Conservation (phyloP, 2,797 vertebrate species). For the Neosilurus mollespiculum region DNA sequence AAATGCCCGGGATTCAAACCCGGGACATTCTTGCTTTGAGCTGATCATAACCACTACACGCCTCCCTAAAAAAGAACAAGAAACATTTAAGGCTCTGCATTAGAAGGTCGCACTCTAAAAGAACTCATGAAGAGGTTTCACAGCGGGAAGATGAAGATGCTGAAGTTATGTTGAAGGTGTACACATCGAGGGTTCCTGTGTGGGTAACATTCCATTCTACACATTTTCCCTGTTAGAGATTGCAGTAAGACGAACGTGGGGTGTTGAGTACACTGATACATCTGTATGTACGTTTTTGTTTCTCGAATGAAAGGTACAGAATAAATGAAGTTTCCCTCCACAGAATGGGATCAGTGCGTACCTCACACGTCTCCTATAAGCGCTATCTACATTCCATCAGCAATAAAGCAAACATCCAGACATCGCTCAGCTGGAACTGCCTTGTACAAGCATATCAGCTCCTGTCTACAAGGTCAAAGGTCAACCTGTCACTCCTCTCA, state of each 20-base stretch:
- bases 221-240: too few species aligned
- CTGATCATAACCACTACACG: too few species aligned
- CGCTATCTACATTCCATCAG: neutral
- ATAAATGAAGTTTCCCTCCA: neutral
- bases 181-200: too few species aligned
- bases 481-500: slow-evolving; percentile 9
- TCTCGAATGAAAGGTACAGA: neutral
- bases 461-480: slow-evolving; percentile 36
- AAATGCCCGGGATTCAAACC: too few species aligned
- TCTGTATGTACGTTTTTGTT: too few species aligned
- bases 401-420: slow-evolving; percentile 33
- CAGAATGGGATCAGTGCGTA: neutral
- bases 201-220: too few species aligned
- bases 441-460: slow-evolving; percentile 11
- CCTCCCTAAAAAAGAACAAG: too few species aligned
- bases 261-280: neutral
- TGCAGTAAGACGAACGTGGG: neutral
- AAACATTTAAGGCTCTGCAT: too few species aligned
- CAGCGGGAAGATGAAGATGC: too few species aligned
- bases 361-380: neutral
- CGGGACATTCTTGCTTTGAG: too few species aligned
- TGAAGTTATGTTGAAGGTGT: neutral
- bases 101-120: too few species aligned
- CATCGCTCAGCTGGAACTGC: neutral
- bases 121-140: neutral